Evolutionary conservation across 2,797 vertebrate species (phyloP), one percentile per base, ranked within the genome.

Genomic region (Pseudopleuronectes americanus): DNA sequence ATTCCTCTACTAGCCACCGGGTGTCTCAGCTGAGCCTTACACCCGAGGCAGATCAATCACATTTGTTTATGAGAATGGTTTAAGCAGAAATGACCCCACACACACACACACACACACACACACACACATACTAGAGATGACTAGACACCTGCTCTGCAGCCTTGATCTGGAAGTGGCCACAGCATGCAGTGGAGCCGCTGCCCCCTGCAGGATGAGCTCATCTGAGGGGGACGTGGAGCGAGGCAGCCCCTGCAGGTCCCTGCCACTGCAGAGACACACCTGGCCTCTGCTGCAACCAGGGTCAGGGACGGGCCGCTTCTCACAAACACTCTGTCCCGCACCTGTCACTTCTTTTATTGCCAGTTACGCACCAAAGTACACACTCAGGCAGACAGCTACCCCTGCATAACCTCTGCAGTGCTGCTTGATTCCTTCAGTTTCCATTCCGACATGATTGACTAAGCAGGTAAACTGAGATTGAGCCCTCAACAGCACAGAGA

Each of bases 201-300:
- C 81, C 80, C 79, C 81, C 89, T 86, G 92, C 91, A 93, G 86
- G 81, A 92, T 90, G 90, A 92, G 86, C 84, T 93, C 92, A 92
- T 92, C 85, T 76, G 73, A 81, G 68, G 60, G 63, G 68, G 71
- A 74, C 12, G 62, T 2, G 0, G 74, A 64, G 73, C 16, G 43
- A 76, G 69, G 63, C 77, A 64, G 72, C 3, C 71, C 82, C 74
- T 89, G 89, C 82, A 72, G 79, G 70, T 90, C 79, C 75, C 74
- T 49, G 69, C 71, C 80, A 81, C 83, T 87, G 88, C 87, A 84
- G 87, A 87, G 80, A 72, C 81, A 59, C 69, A 82, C 68, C 77
- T 61, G 84, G 77, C 67, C 47, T 45, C 43, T 23, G 24, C 57
- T 31, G 67, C 70, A 59, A 57, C 28, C 26, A 8, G 83, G 90